These are phyloP conservation scores for Camponotus fellah DNA, from an alignment of 2,888 invertebrate genomes.

Conservation along the genomic window DNA sequence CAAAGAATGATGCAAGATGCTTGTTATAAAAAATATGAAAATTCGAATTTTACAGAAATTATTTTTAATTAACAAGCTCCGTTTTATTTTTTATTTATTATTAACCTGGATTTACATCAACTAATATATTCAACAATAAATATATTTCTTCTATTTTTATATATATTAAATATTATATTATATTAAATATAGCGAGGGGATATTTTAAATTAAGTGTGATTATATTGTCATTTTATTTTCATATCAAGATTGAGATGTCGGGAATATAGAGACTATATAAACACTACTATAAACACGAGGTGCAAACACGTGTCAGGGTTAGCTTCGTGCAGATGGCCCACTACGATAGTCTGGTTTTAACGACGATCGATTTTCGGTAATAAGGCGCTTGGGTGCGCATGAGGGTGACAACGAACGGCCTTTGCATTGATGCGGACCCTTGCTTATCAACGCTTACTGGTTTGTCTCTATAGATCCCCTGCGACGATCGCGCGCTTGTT, in stretches of 20 bases:
- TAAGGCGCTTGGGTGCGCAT: slow-evolving; percentile 71
- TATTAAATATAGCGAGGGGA: neutral
- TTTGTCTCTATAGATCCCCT: slow-evolving; percentile 40
- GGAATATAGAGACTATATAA: too few species aligned
- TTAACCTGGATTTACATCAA: neutral
- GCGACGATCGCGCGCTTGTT: slow-evolving; percentile 23
- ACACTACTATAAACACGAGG: slow-evolving; percentile 21
- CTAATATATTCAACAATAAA: neutral
- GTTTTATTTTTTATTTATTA: neutral
- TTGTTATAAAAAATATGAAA: neutral
- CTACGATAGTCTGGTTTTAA: slow-evolving; percentile 75
- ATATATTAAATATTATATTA: neutral
- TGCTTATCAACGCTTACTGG: slow-evolving; percentile 69
- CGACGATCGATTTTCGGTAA: slow-evolving; percentile 75
- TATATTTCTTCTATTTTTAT: neutral
- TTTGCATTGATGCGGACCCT: slow-evolving; percentile 49
- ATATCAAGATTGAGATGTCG: slow-evolving; percentile 7
- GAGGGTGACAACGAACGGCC: slow-evolving; percentile 36
- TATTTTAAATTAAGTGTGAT: neutral
- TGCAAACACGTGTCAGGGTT: slow-evolving; percentile 67
- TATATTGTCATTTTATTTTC: slow-evolving; percentile 19
- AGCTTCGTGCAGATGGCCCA: slow-evolving; percentile 71
- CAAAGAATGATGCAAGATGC: neutral
- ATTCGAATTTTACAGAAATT: slow-evolving; percentile 13
- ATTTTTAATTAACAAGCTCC: neutral